phyloP scores from a whole-genome alignment of 2,888 invertebrate species.

The Oasisia sp. region DNA sequence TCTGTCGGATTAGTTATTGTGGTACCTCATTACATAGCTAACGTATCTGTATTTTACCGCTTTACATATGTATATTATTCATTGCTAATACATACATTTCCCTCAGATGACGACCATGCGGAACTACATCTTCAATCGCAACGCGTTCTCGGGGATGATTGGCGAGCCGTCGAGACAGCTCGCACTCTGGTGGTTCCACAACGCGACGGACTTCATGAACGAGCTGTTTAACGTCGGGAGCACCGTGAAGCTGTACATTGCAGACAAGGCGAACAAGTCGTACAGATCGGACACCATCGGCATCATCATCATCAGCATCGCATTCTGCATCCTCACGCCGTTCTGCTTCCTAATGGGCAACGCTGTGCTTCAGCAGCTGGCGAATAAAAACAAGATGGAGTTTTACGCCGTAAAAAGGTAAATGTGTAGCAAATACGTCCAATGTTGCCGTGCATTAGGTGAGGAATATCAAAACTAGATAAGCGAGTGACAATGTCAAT shows the following conservation, averaged over 20 bases:
- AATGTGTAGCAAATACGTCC: not conserved
- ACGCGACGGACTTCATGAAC: not conserved
- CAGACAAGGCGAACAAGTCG: not conserved
- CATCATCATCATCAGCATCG: not conserved
- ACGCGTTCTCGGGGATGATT: not conserved
- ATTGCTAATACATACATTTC: not conserved
- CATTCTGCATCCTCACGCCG: not conserved
- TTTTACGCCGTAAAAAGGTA: not conserved
- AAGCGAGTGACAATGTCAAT: too few relatives aligned
- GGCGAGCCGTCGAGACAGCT: not conserved
- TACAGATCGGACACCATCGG: not conserved
- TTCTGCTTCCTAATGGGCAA: not conserved
- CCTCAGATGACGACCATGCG: not conserved
- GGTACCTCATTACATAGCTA: too few relatives aligned
- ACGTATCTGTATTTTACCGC: too few relatives aligned
- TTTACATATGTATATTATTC: not conserved
- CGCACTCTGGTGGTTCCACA: not conserved
- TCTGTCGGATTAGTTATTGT: too few relatives aligned
- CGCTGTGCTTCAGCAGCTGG: not conserved
- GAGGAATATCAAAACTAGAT: too few relatives aligned
- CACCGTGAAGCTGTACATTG: not conserved
- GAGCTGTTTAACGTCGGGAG: not conserved
- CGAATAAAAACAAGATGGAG: constrained; percentile 9
- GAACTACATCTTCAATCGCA: not conserved
- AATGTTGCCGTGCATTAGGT: too few relatives aligned